Base-by-base conservation (phyloP, 1,140 invertebrate genomes). In the Melanaphis sacchari region DNA sequence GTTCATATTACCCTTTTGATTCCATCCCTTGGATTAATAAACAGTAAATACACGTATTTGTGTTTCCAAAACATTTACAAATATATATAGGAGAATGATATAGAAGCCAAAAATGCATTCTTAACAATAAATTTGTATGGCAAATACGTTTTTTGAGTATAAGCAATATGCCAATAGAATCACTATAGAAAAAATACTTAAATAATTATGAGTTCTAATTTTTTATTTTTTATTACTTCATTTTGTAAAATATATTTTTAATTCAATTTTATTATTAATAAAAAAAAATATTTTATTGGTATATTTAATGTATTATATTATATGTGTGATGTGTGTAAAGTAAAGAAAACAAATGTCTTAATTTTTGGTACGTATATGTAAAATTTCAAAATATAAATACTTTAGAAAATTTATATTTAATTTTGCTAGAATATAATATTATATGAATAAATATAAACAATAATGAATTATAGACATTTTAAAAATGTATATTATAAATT, bases 1-100 rank as follows among this genome's bases (percentile, higher is more conserved):
- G 88, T 54, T 89, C 24, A 49, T 38, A 36, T 52, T 54, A 89
- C 88, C 22, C 88, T 54, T 89, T 26, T 89, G 36, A 89, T 54
- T 89, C 88, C 38, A 54, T 89, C 49, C 43, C 46, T 38, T 89
- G 36, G 88, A 49, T 89, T 87, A 52, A 89, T 54, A 38, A 38
- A 85, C 41, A 41, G 24, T 38, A 22, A 82, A 36, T 43, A 54
- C 49, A 54, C 24, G 46, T 89, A 89, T 89, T 87, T 36, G 36
- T 24, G 36, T 54, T 89, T 26, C 22, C n/a, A 38, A 38, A 89
- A 54, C 46, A 38, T 89, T 89, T 89, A 54, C 26, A 85, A 40
- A 26, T 41, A 41, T 38, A 59, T 59, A 59, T 41, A 43, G 7
- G 38, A 9, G 9, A 87, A 46, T 46, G 41, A n/a, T n/a, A 46